phyloP scores from a whole-genome alignment of 2,113 vertebrate genomes.

The Paraplagusia blochii region DNA sequence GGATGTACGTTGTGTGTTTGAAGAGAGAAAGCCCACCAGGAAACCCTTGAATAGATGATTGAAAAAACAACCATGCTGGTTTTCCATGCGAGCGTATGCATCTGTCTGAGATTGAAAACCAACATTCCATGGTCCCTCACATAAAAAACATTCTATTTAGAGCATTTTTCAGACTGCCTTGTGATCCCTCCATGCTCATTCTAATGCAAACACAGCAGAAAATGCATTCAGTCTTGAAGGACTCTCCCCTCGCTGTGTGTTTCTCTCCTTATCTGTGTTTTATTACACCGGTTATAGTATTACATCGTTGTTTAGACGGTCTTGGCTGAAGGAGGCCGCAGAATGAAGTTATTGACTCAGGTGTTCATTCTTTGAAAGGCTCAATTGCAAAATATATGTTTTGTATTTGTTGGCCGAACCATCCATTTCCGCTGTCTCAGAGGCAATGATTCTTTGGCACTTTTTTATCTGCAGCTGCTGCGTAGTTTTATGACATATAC shows the following conservation, averaged over 20 bases:
- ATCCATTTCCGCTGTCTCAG: constrained; percentile 16
- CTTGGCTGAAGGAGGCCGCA: constrained; percentile 26
- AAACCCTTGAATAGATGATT: constrained; percentile 73
- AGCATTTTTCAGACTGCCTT: constrained; percentile 66
- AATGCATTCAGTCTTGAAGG: constrained; percentile 49
- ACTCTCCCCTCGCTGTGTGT: constrained; percentile 38
- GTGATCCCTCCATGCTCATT: constrained; percentile 70
- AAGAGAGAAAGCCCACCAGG: constrained; percentile 70
- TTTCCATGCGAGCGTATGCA: constrained; percentile 72
- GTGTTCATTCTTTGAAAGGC: constrained; percentile 27
- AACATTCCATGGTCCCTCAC: constrained; percentile 75
- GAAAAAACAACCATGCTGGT: constrained; percentile 71
- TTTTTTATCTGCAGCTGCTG: constrained; percentile 21
- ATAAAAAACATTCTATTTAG: constrained; percentile 72
- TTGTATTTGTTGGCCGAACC: constrained; percentile 24
- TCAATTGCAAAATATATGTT: constrained; percentile 26
- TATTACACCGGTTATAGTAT: constrained; percentile 28
- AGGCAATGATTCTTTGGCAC: constrained; percentile 17
- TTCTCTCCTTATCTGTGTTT: constrained; percentile 44
- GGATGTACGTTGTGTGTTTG: constrained; percentile 62
- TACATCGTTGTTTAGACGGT: constrained; percentile 14
- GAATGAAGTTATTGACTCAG: constrained; percentile 36
- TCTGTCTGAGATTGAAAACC: constrained; percentile 77
- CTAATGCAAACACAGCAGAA: constrained; percentile 75
- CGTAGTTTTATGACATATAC: constrained; percentile 24